Evolutionary conservation across 2,113 vertebrate species (phyloP).

Genomic region (Malurus melanocephalus): DNA sequence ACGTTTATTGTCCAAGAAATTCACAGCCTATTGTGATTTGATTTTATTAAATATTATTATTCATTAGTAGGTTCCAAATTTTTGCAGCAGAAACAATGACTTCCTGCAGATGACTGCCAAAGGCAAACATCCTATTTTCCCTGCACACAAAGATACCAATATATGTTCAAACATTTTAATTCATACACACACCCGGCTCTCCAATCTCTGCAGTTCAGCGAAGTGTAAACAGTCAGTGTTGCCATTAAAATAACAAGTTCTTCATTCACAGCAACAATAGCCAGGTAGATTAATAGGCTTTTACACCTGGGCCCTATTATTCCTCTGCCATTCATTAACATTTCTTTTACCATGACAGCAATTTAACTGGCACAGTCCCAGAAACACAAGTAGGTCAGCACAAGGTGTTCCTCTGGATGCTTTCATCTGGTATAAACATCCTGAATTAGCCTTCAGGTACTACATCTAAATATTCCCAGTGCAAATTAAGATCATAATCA

Average conservation of each 20-base stretch:
- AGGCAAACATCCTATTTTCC: constrained; percentile 45
- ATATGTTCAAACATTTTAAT: neutral
- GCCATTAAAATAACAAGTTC: constrained; percentile 38
- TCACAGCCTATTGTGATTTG: neutral
- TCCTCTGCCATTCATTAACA: constrained; percentile 39
- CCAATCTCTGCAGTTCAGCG: constrained; percentile 41
- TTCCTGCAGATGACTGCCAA: constrained; percentile 51
- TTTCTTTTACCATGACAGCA: constrained; percentile 49
- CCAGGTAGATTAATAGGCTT: constrained; percentile 21
- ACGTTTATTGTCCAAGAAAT: neutral
- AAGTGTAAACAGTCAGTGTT: constrained; percentile 52
- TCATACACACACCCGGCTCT: neutral
- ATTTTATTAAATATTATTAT: constrained; percentile 41
- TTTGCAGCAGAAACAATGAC: constrained; percentile 42
- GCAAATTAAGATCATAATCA: constrained; percentile 45
- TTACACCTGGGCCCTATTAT: constrained; percentile 3
- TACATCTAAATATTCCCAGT: constrained; percentile 30
- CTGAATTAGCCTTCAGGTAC: constrained; percentile 53
- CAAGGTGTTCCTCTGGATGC: constrained; percentile 61
- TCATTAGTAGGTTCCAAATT: constrained; percentile 11
- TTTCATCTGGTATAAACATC: constrained; percentile 65
- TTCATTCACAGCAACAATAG: constrained; percentile 17
- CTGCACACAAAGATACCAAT: constrained; percentile 27
- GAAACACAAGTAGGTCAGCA: constrained; percentile 64
- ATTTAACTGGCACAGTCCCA: constrained; percentile 55